These are phyloP conservation scores for Mactromeris polynyma DNA, from an alignment of 2,888 invertebrate genomes.

Conservation along the genomic window DNA sequence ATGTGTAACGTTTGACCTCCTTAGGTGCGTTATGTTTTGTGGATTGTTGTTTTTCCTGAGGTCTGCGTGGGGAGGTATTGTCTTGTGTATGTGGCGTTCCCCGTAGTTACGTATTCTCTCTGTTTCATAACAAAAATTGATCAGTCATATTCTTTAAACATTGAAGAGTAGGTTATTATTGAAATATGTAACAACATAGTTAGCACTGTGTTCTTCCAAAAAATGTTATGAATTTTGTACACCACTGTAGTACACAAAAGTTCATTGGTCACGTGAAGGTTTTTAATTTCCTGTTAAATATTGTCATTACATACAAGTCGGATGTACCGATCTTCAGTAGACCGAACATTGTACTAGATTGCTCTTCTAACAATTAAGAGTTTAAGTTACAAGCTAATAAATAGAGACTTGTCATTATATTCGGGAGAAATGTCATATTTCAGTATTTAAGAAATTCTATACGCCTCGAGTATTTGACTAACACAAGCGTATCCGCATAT, in stretches of 20 bases:
- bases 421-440: background rate
- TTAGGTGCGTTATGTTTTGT: no score
- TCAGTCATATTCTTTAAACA: no score
- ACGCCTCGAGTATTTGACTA: background rate
- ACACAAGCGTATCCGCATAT: background rate
- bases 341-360: background rate
- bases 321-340: background rate
- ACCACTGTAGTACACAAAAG: background rate
- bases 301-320: background rate
- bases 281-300: conserved; percentile 1
- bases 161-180: no score
- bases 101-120: no score
- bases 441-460: background rate
- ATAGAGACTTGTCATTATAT: background rate
- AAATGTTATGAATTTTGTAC: no score
- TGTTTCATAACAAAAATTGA: no score
- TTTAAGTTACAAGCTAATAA: background rate
- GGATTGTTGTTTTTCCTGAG: no score
- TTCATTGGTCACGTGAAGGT: background rate
- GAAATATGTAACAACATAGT: no score
- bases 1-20: no score
- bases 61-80: no score
- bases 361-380: background rate
- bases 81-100: no score
- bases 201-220: no score